phyloP scores from a whole-genome alignment of 2,113 vertebrate genomes.

The Isurus oxyrinchus region DNA sequence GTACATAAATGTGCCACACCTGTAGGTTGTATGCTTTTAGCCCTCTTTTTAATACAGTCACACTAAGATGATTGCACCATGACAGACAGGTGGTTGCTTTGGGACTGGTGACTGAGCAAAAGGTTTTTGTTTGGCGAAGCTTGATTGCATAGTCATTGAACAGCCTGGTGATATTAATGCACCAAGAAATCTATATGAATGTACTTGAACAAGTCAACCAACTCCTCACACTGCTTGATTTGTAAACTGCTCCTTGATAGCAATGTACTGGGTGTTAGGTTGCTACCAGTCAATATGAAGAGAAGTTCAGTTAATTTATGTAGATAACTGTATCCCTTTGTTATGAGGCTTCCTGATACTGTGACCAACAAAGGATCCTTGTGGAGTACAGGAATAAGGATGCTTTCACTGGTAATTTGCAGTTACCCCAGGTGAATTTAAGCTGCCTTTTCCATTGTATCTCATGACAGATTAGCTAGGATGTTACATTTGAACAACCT shows the following conservation, averaged over 20 bases:
- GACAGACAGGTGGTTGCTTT: slow-evolving; percentile 40
- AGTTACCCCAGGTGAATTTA: slow-evolving; percentile 53
- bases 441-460: slow-evolving; percentile 61
- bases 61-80: slow-evolving; percentile 36
- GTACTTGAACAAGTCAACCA: slow-evolving; percentile 45
- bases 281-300: slow-evolving; percentile 71
- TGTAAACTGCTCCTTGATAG: slow-evolving; percentile 69
- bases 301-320: slow-evolving; percentile 63
- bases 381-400: slow-evolving; percentile 53
- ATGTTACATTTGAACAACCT: slow-evolving; percentile 74
- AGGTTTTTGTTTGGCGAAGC: slow-evolving; percentile 43
- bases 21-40: slow-evolving; percentile 51
- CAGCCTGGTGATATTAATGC: slow-evolving; percentile 40
- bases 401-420: slow-evolving; percentile 55
- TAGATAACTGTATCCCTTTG: slow-evolving; percentile 59
- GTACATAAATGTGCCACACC: slow-evolving; percentile 50
- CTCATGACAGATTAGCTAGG: slow-evolving; percentile 59
- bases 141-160: slow-evolving; percentile 36
- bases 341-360: slow-evolving; percentile 59
- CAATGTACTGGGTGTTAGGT: slow-evolving; percentile 59
- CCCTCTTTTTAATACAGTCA: slow-evolving; percentile 41
- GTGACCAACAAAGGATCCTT: slow-evolving; percentile 67
- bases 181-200: slow-evolving; percentile 52
- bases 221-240: slow-evolving; percentile 48
- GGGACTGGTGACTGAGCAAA: slow-evolving; percentile 37